phyloP scores from a whole-genome alignment of 2,888 invertebrate species.

The Plagiodera versicolora region DNA sequence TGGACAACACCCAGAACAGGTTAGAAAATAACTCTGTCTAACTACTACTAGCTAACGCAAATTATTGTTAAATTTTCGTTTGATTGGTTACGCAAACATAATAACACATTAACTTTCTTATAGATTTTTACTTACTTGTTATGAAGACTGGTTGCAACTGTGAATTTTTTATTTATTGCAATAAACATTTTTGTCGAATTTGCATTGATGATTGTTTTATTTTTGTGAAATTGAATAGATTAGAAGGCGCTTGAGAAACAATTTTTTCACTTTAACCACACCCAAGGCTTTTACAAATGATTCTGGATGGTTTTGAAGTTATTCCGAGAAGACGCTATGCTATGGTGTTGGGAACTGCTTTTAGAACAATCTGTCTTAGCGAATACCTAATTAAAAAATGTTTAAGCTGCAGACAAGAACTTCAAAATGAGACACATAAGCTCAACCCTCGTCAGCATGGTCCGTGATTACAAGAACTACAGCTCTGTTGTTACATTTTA shows the following conservation, averaged over 20 bases:
- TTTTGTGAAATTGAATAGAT: background rate
- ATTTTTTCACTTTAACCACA: no score
- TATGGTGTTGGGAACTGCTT: background rate
- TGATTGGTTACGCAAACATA: conserved; percentile 16
- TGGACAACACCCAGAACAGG: conserved; percentile 85
- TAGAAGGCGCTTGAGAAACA: background rate
- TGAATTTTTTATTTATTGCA: conserved; percentile 25
- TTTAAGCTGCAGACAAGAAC: conserved; percentile 47
- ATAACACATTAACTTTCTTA: conserved; percentile 28
- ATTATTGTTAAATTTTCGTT: conserved; percentile 17
- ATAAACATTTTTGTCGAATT: conserved; percentile 23
- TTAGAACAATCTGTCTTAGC: background rate
- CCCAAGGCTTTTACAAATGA: no score
- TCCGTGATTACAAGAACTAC: background rate
- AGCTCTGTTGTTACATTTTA: background rate
- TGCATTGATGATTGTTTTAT: conserved; percentile 18
- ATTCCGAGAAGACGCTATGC: background rate
- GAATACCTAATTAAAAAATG: conserved; percentile 18
- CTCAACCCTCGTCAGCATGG: conserved; percentile 44
- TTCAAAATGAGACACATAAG: conserved; percentile 46
- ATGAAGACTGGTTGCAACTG: conserved; percentile 28
- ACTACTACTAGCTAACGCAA: conserved; percentile 31
- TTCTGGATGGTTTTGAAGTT: background rate
- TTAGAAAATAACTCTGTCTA: conserved; percentile 58
- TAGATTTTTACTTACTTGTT: conserved; percentile 26